Conservation (phyloP, 2,797 vertebrate genomes). For the Tiaroga cobitis region DNA sequence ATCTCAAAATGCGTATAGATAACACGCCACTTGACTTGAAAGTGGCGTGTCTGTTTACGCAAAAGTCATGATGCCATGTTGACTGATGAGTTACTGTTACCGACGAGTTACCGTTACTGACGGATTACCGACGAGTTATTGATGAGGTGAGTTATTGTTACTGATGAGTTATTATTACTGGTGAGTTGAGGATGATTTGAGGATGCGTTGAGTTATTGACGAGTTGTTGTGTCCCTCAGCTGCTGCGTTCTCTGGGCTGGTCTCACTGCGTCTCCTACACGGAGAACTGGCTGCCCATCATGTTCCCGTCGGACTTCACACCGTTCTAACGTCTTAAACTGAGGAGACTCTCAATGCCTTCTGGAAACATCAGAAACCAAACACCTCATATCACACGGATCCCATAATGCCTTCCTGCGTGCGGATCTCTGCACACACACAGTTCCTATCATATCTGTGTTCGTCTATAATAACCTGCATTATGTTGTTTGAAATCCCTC, state of each 20-base stretch:
- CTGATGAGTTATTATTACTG: no score
- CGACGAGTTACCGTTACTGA: accelerated
- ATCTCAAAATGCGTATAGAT: no score
- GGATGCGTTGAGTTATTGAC: no score
- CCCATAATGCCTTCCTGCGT: conserved; percentile 18
- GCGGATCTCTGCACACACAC: not conserved
- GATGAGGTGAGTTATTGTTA: no score
- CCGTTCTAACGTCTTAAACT: conserved; percentile 82
- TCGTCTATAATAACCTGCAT: not conserved
- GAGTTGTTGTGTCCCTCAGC: conserved; percentile 67
- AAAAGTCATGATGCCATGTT: no score
- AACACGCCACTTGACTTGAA: no score
- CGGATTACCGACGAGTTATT: no score
- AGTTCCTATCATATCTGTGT: not conserved
- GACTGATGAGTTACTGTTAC: no score
- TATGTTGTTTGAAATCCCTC: not conserved
- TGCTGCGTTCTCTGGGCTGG: conserved; percentile 95
- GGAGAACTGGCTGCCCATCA: conserved; percentile 95
- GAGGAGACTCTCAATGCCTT: conserved; percentile 13
- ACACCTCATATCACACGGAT: conserved; percentile 24
- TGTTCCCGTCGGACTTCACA: conserved; percentile 94
- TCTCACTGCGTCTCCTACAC: conserved; percentile 90
- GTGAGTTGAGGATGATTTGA: no score
- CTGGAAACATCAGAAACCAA: conserved; percentile 12
- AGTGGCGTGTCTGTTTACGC: no score